Conservation (phyloP, 2,888 invertebrate genomes). For the Ischnura elegans region DNA sequence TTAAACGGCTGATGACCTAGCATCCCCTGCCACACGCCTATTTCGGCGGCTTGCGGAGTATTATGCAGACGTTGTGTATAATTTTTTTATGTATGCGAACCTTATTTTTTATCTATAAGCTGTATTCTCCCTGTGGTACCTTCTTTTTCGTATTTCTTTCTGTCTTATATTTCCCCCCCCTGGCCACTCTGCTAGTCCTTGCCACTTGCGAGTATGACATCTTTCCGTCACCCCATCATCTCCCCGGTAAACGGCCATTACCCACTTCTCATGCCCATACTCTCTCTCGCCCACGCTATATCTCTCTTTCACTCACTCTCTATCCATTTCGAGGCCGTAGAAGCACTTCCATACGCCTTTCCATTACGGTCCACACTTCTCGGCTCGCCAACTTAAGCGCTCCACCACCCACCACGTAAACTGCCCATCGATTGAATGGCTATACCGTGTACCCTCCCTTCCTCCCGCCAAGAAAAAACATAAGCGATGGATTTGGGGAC, state of each 20-base stretch:
- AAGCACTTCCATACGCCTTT: neutral
- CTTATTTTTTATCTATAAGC: no score
- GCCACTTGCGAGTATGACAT: neutral
- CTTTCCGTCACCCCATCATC: neutral
- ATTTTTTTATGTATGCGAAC: no score
- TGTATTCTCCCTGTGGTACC: no score
- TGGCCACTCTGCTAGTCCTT: neutral
- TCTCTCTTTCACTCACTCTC: neutral
- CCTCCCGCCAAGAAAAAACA: neutral
- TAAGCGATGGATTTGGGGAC: neutral
- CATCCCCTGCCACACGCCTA: no score
- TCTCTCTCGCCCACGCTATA: neutral
- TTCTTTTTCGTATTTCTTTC: neutral
- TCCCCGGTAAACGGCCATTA: neutral
- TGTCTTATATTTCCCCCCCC: neutral
- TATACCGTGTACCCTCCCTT: neutral
- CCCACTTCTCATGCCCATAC: neutral
- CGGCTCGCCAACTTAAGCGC: neutral
- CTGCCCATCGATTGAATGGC: constrained; percentile 60
- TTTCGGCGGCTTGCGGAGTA: no score
- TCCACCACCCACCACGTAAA: neutral
- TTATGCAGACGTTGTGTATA: no score
- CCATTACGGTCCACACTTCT: neutral
- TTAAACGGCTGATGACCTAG: no score
- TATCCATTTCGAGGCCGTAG: neutral